Conservation (phyloP, 2,113 vertebrate genomes). For the Crotalus tigris region DNA sequence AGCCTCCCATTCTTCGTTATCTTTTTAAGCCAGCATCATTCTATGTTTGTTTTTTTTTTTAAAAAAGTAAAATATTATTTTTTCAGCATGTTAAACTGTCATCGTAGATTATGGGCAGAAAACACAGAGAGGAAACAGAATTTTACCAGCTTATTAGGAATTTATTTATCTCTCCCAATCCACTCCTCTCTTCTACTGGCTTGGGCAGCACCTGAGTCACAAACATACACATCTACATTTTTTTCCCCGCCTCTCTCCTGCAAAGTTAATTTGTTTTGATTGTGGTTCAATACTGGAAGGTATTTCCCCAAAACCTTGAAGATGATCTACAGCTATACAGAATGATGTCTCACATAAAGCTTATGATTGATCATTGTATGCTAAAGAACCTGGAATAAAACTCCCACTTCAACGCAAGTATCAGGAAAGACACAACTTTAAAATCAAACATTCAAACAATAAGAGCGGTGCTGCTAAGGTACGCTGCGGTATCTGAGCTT, state of each 20-base stretch:
- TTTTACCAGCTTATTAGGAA: neutral
- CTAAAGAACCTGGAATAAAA: neutral
- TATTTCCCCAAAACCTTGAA: neutral
- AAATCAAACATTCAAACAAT: neutral
- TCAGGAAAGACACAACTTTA: neutral
- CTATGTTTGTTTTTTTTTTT: neutral
- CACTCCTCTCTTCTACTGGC: neutral
- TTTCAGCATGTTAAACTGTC: neutral
- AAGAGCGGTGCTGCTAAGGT: constrained; percentile 18
- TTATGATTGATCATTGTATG: neutral
- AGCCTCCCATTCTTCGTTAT: neutral
- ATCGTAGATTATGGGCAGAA: neutral
- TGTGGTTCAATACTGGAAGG: neutral
- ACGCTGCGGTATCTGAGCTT: neutral
- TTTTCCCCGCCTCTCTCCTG: neutral
- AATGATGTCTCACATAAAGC: rapidly evolving
- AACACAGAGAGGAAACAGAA: neutral
- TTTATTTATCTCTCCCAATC: neutral
- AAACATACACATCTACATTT: neutral
- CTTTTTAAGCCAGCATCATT: neutral
- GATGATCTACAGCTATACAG: neutral
- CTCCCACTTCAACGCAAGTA: neutral
- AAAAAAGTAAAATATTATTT: neutral
- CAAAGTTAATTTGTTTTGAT: constrained; percentile 32
- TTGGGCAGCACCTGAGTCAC: constrained; percentile 23